Evolutionary conservation across 92 coral and sea anemone species (phyloP).

Genomic region (Zoanthus sansibaricus): DNA sequence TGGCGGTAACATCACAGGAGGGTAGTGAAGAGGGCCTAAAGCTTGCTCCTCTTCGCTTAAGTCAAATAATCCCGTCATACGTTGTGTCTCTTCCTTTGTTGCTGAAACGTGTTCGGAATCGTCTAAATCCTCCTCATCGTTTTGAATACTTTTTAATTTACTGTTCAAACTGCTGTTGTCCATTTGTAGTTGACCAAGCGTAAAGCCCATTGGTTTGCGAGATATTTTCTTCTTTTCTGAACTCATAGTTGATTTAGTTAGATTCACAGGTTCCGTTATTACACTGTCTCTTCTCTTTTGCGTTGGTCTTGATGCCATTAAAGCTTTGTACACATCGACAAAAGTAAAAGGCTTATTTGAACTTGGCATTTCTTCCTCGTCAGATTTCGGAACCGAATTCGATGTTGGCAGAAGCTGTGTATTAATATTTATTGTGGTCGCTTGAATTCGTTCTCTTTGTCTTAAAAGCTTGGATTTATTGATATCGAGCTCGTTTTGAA

Average conservation of each 20-base stretch:
- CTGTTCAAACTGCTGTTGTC: slow-evolving; percentile 69
- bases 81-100: slow-evolving; percentile 13
- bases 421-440: slow-evolving; percentile 33
- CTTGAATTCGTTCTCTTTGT: slow-evolving; percentile 70
- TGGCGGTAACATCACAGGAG: slow-evolving; percentile 76
- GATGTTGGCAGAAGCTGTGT: not conserved
- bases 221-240: slow-evolving; percentile 80
- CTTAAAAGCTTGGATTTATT: slow-evolving; percentile 67
- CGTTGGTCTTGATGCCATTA: slow-evolving; percentile 48
- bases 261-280: slow-evolving; percentile 61
- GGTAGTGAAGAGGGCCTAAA: slow-evolving; percentile 67
- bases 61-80: slow-evolving; percentile 63
- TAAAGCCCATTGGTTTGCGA: slow-evolving; percentile 78
- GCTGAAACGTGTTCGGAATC: slow-evolving; percentile 20
- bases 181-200: slow-evolving; percentile 77
- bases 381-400: not conserved
- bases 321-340: slow-evolving; percentile 77
- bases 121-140: slow-evolving; percentile 21
- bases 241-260: slow-evolving; percentile 66
- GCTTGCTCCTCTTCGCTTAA: slow-evolving; percentile 69
- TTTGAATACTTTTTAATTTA: slow-evolving; percentile 46
- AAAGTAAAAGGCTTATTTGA: slow-evolving; percentile 23
- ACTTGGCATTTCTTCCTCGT: slow-evolving; percentile 23
- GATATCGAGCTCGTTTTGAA: slow-evolving; percentile 56
- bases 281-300: slow-evolving; percentile 50